Conservation (phyloP, 2,797 vertebrate species). For the Setipinna tenuifilis region DNA sequence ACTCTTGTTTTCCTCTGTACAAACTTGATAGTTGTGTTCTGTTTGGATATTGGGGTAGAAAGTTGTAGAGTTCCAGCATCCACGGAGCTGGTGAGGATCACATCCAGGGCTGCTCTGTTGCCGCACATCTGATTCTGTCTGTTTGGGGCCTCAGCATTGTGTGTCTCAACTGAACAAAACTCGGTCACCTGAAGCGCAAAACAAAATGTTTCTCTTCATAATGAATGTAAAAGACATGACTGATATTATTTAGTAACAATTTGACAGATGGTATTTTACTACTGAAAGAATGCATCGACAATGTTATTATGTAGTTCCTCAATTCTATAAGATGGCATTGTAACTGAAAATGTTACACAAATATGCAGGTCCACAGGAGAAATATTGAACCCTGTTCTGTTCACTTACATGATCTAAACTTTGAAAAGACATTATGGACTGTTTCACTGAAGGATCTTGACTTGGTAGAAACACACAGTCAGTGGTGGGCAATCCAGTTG, state of each 20-base stretch:
- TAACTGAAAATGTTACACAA: no score
- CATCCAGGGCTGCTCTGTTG: constrained; percentile 64
- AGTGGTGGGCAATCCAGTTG: constrained; percentile 62
- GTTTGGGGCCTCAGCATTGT: constrained; percentile 71
- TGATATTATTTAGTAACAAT: no score
- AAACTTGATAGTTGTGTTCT: constrained; percentile 59
- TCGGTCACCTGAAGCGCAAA: constrained; percentile 61
- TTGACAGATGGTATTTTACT: no score
- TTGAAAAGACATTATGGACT: constrained; percentile 70
- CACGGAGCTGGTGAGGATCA: constrained; percentile 63
- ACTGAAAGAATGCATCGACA: no score
- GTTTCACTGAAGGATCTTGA: constrained; percentile 56
- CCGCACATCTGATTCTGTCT: constrained; percentile 71
- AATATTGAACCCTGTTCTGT: background rate
- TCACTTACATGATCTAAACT: constrained; percentile 61
- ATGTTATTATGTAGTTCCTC: no score
- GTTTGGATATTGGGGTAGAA: background rate
- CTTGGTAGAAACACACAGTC: constrained; percentile 69
- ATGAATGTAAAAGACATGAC: no score
- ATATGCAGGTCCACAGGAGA: no score
- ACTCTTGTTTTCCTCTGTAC: constrained; percentile 60
- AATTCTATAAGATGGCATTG: no score
- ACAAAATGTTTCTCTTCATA: no score
- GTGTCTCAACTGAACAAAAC: constrained; percentile 66
- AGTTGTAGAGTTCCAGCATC: constrained; percentile 60